phyloP scores from a whole-genome alignment of 2,797 vertebrate genomes.

The Anguilla anguilla region DNA sequence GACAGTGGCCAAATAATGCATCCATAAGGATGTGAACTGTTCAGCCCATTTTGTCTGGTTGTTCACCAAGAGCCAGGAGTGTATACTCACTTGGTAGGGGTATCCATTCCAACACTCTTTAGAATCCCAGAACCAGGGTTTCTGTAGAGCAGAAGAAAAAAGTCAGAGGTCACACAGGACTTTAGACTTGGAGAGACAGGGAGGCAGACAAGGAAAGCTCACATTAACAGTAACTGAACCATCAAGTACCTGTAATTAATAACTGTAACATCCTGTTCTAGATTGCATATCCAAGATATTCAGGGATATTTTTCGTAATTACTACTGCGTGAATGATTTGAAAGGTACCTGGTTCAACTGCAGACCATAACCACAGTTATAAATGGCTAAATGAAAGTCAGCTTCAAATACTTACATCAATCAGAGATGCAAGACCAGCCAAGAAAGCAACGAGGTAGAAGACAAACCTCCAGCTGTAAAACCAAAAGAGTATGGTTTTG shows the following conservation, averaged over 20 bases:
- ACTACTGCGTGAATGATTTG: not conserved
- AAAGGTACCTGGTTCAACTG: not conserved
- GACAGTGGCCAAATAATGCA: not conserved
- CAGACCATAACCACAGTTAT: not conserved
- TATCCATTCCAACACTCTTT: conserved; percentile 85
- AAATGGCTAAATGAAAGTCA: not conserved
- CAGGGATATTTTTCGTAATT: not conserved
- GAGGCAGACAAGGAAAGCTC: not conserved
- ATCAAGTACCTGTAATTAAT: not conserved
- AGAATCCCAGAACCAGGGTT: conserved; percentile 88
- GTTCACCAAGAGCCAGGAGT: not conserved
- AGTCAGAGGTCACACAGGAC: not conserved
- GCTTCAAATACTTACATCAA: conserved; percentile 79
- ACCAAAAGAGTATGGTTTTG: conserved; percentile 31
- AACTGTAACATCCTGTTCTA: not conserved
- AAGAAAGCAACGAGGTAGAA: conserved; percentile 83
- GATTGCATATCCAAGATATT: not conserved
- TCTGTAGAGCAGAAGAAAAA: conserved; percentile 62
- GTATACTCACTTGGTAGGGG: conserved; percentile 82
- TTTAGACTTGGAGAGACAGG: not conserved
- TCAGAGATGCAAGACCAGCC: conserved; percentile 75
- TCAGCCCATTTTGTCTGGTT: conserved; percentile 30
- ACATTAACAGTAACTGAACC: not conserved
- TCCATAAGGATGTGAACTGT: conserved; percentile 36
- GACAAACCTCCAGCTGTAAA: conserved; percentile 85